phyloP scores from a whole-genome alignment of 2,113 vertebrate genomes.

The Cyrtonyx montezumae region DNA sequence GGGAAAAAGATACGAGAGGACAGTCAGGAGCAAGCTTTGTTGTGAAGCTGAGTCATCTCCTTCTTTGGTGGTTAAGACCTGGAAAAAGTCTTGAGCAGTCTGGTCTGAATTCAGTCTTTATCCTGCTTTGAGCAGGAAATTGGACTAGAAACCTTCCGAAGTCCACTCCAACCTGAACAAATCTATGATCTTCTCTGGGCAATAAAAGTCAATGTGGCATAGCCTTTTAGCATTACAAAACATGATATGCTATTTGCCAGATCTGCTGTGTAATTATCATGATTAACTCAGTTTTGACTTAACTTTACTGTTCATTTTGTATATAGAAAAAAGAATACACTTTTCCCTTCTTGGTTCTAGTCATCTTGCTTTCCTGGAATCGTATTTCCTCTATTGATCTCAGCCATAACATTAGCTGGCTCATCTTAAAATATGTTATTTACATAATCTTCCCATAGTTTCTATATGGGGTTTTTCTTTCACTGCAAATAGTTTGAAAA shows the following conservation, averaged over 20 bases:
- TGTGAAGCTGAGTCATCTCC: not conserved
- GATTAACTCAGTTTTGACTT: not conserved
- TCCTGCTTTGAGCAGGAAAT: not conserved
- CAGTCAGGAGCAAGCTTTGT: not conserved
- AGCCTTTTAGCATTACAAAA: not conserved
- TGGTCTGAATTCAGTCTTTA: not conserved
- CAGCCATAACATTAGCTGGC: not conserved
- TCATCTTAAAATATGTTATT: slow-evolving; percentile 28
- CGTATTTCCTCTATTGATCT: not conserved
- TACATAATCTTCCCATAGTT: not conserved
- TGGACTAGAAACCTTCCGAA: not conserved
- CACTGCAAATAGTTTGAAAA: not conserved
- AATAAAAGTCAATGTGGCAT: not conserved
- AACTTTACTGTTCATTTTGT: not conserved
- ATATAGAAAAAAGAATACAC: not conserved
- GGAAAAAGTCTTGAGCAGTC: not conserved
- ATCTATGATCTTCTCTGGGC: not conserved
- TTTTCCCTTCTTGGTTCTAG: not conserved
- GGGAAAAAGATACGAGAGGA: not conserved
- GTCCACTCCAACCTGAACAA: not conserved
- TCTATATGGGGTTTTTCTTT: not conserved
- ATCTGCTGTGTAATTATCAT: not conserved
- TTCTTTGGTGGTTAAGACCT: not conserved
- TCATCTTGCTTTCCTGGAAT: not conserved
- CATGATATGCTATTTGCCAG: not conserved